Percentiles rank a stretch among this genome's conserved stretches.
Evolutionary conservation across 2,113 vertebrate genomes (phyloP).

Genomic region (Felis catus): DNA sequence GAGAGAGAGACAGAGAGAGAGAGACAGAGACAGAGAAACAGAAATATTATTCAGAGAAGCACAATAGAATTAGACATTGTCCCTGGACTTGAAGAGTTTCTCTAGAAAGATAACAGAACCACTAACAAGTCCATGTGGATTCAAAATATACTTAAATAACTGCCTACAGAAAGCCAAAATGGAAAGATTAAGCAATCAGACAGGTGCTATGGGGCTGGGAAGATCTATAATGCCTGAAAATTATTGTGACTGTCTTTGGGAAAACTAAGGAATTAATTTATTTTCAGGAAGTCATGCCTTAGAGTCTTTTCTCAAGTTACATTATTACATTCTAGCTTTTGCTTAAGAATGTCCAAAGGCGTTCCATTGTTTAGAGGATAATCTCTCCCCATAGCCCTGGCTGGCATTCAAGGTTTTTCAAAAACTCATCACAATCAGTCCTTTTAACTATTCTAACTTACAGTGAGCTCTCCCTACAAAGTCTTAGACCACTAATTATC

Average conservation of each 20-base stretch:
- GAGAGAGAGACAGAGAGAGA: neutral
- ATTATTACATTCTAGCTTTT: conserved; percentile 10
- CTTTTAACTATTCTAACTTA: neutral
- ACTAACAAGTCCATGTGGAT: neutral
- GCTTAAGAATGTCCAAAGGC: conserved; percentile 15
- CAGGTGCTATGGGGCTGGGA: neutral
- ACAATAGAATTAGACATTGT: neutral
- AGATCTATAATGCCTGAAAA: conserved; percentile 19
- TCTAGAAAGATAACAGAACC: neutral
- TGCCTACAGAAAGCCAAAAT: neutral
- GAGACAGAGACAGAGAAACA: neutral
- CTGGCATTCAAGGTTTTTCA: conserved; percentile 23
- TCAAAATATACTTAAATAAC: conserved; percentile 10
- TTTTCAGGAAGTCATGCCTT: neutral
- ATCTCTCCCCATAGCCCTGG: neutral
- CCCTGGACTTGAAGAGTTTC: neutral
- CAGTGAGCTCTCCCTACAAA: neutral
- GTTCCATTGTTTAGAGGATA: neutral
- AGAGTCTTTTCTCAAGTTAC: conserved; percentile 21
- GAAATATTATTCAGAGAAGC: neutral
- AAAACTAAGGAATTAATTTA: conserved; percentile 52
- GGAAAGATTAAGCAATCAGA: neutral
- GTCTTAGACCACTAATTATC: neutral
- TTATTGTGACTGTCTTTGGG: conserved; percentile 9
- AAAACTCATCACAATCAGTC: neutral